A percentile compares a stretch with the other conserved stretches of the same genome.
phyloP scores from a whole-genome alignment of 2,888 invertebrate genomes.

The Heliconius aoede region DNA sequence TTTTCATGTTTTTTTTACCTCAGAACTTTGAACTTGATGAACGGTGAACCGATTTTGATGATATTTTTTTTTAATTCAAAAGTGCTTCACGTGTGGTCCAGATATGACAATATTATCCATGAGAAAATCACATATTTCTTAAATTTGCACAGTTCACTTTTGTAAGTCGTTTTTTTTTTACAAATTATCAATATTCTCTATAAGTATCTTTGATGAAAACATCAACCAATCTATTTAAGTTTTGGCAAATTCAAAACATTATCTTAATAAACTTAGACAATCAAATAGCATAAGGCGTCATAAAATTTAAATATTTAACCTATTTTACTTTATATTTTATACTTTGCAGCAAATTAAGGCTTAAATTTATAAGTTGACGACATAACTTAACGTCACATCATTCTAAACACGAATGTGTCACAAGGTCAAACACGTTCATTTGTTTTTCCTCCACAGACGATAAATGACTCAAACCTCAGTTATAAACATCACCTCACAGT shows the following conservation, averaged over 20 bases:
- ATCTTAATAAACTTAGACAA: not conserved
- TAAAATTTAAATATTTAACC: no score
- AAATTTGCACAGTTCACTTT: no score
- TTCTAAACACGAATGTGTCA: constrained; percentile 31
- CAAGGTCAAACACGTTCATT: constrained; percentile 62
- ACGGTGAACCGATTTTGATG: no score
- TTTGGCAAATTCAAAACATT: not conserved
- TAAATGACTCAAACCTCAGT: constrained; percentile 47
- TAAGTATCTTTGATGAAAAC: not conserved
- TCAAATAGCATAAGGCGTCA: no score
- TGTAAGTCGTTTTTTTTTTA: no score
- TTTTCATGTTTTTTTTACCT: no score
- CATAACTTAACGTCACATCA: not conserved
- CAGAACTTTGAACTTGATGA: no score
- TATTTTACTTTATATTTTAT: not conserved
- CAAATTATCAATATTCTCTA: not conserved
- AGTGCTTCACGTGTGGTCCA: no score
- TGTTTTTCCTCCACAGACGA: constrained; percentile 56
- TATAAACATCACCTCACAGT: constrained; percentile 34
- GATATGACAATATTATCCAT: no score
- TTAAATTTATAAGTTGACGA: not conserved
- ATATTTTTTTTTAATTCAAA: no score
- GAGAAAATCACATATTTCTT: no score
- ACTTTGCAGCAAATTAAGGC: not conserved
- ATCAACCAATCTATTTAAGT: not conserved